phyloP scores from a whole-genome alignment of 2,797 vertebrate genomes.

The Semaprochilodus insignis region DNA sequence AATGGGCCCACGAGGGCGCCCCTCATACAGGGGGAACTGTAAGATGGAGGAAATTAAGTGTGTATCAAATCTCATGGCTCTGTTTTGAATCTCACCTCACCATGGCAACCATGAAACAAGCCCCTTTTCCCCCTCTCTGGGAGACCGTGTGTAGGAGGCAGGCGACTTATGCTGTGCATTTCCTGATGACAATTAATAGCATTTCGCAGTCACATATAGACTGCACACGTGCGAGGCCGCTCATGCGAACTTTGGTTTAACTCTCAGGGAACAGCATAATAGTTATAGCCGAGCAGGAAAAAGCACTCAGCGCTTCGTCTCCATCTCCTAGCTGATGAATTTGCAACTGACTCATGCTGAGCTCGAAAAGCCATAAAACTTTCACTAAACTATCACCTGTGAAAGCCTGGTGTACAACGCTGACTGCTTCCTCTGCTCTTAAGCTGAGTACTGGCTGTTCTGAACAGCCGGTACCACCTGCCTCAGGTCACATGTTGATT shows the following conservation, averaged over 20 bases:
- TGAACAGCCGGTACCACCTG: slow-evolving; percentile 23
- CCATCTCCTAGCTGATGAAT: slow-evolving; percentile 54
- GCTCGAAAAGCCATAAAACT: slow-evolving; percentile 51
- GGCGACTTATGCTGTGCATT: slow-evolving; percentile 48
- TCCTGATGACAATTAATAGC: slow-evolving; percentile 52
- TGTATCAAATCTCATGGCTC: slow-evolving; percentile 65
- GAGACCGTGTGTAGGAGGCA: slow-evolving; percentile 42
- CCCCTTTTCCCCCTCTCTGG: slow-evolving; percentile 51
- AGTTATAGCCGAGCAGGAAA: slow-evolving; percentile 52
- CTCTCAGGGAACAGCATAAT: slow-evolving; percentile 32
- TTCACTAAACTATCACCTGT: slow-evolving; percentile 2
- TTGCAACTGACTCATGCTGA: slow-evolving; percentile 24
- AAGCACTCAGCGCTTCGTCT: slow-evolving; percentile 51
- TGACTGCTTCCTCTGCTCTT: slow-evolving; percentile 4
- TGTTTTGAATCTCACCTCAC: slow-evolving; percentile 70
- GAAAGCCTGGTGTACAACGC: too few species aligned
- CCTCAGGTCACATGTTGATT: not conserved
- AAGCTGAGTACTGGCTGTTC: not conserved
- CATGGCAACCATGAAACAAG: slow-evolving; percentile 76
- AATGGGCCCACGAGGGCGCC: slow-evolving; percentile 47
- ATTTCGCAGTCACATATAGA: slow-evolving; percentile 24
- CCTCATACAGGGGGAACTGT: slow-evolving; percentile 61
- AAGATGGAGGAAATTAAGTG: slow-evolving; percentile 69
- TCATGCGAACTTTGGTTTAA: slow-evolving; percentile 59
- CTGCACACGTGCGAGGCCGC: slow-evolving; percentile 41